Base-by-base conservation (phyloP, 1,140 invertebrate genomes). In the Drosophila ironensis region DNA sequence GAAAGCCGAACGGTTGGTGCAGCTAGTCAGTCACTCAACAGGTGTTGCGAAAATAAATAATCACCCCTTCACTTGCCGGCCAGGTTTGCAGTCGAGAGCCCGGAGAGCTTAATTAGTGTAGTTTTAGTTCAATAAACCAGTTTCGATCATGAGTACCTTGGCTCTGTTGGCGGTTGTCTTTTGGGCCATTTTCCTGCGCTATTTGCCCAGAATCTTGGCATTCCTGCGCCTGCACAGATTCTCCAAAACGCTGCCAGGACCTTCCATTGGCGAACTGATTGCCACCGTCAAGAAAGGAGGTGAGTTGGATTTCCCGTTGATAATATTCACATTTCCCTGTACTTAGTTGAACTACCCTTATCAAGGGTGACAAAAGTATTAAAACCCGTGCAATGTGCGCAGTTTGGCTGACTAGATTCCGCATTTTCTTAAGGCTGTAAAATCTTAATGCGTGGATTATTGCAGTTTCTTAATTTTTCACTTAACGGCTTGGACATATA, bases 241-340 rank as follows among this genome's bases (percentile, higher is more conserved):
- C 8, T 35, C 74, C 2, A 47, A 42, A 2, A 84, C 74, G 0
- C 33, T 89, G 47, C 87, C 87, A 8, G 87, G 87, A 12, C 87
- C 87, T 0, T 66, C 57, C 7, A 41, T 88, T 3, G 30, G 63
- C 12, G 87, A 88, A 33, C 47, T 88, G 8, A 81, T 88, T 8
- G 74, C 67, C 6, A 88, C 84, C 66, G 74, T 78, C 0, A 88
- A 88, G 14, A 88, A 88, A 51, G 87, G 87, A 3, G 64, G 87
- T 88, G 60, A 78, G 76, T 35, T n/a, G n/a, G n/a, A 12, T 5
- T 4, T 30, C 25, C 5, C 25, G 2, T 8, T 7, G 25, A 27
- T n/a, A n/a, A n/a, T 28, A n/a, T n/a, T n/a, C n/a, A n/a, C n/a
- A n/a, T n/a, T n/a, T n/a, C n/a, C n/a, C n/a, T n/a, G n/a, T n/a